Evolutionary conservation across 2,797 vertebrate species (phyloP).

Genomic region (Vultur gryphus): DNA sequence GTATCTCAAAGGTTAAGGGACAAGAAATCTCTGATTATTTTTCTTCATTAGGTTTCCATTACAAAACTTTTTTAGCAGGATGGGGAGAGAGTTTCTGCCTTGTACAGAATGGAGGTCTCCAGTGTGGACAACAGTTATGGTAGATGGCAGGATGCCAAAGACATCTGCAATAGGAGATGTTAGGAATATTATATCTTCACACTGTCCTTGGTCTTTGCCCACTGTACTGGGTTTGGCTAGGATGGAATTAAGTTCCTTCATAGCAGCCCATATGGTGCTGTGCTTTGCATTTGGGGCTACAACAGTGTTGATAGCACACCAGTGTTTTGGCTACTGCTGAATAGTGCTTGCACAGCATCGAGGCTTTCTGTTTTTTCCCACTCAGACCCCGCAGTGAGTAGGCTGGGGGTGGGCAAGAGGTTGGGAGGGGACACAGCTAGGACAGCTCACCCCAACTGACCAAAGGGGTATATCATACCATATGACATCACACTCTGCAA

Average conservation of each 20-base stretch:
- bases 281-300: background rate
- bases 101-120: background rate
- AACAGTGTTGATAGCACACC: background rate
- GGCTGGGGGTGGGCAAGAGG: background rate
- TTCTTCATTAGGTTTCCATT: background rate
- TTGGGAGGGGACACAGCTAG: background rate
- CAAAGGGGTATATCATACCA: background rate
- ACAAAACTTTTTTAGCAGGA: background rate
- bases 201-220: background rate
- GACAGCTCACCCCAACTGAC: background rate
- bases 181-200: background rate
- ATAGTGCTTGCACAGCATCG: background rate
- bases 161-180: background rate
- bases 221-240: background rate
- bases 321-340: background rate
- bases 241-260: background rate
- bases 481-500: too few species aligned
- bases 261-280: background rate
- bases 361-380: background rate
- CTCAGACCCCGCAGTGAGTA: background rate
- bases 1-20: background rate
- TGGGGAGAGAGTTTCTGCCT: background rate
- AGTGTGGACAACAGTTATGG: background rate
- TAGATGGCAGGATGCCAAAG: background rate
- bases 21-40: background rate